Conservation (phyloP, 2,888 invertebrate species). For the Pristionchus japonicus region DNA sequence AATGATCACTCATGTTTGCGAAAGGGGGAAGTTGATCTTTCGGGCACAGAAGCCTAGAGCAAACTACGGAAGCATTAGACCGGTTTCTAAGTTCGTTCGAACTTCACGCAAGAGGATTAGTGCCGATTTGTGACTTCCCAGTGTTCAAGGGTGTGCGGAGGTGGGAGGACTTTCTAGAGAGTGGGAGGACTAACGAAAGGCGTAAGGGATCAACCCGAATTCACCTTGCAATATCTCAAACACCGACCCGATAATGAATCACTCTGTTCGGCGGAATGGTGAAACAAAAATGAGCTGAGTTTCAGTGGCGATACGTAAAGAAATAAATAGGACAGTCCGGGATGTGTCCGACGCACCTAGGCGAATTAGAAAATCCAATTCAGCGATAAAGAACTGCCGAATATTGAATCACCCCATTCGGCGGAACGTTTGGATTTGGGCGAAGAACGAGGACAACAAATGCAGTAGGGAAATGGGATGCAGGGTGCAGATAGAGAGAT, state of each 20-base stretch:
- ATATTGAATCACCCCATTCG: background rate
- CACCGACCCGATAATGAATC: background rate
- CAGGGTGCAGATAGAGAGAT: background rate
- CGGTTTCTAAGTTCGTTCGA: background rate
- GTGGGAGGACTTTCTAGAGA: background rate
- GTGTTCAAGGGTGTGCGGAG: background rate
- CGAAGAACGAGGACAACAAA: background rate
- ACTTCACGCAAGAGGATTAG: conserved; percentile 1
- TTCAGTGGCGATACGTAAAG: too few relatives aligned
- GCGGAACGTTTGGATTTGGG: background rate
- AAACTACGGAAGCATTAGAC: background rate
- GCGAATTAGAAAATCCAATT: too few relatives aligned
- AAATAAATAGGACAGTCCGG: too few relatives aligned
- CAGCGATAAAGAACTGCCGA: too few relatives aligned
- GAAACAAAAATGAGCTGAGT: too few relatives aligned
- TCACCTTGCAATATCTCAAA: background rate
- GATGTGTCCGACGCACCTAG: too few relatives aligned
- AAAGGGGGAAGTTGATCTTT: background rate
- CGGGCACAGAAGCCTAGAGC: background rate
- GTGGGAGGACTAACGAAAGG: background rate
- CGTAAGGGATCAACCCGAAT: background rate
- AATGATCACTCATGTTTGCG: background rate
- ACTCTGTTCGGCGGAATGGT: background rate
- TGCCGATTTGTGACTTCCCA: conserved; percentile 6
- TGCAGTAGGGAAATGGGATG: background rate